Evolutionary conservation across 1,140 invertebrate genomes (phyloP), one percentile per base, ranked within the genome.

Genomic region (roundworm (Caenorhabditis elegans)): DNA sequence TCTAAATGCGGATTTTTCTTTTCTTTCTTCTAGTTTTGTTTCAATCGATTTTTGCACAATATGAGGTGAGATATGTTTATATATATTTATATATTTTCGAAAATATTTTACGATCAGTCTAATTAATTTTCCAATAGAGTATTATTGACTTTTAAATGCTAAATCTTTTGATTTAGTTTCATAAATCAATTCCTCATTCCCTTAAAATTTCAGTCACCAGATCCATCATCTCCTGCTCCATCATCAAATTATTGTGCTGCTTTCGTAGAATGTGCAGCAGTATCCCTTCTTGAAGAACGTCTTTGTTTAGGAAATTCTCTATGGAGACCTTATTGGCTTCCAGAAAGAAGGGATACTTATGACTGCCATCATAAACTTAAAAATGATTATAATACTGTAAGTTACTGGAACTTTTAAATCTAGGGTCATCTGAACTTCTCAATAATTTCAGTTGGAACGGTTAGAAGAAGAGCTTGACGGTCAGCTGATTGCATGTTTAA

Each of bases 281-380:
- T 82, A 31, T 46, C 80, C 13, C 70, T 60, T 3, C 22, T 82
- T n/a, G 80, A 82, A 39, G 80, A 82, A 39, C 28, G 80, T 13
- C 75, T 77, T 13, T 82, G 80, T 47, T 75, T 46, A 15, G 70
- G 51, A 11, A 77, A 77, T 34, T 76, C 75, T 22, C 31, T 76
- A 6, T 51, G 75, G 39, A 43, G 80, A 26, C 80, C 80, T 2
- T 82, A 76, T 36, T 82, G 80, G 80, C 39, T 82, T 22, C 70
- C 76, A 22, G 46, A 76, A 46, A 17, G 75, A 43, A 76, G 47
- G 24, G 80, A 82, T 31, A 19, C 80, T 11, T 43, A 53, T 22
- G 39, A 65, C 11, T 82, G 80, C 24, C 80, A 82, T 48, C 46
- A 82, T 11, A 82, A 82, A 28, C 31, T 82, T 31, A 82, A 78